Conservation (phyloP, 2,113 vertebrate species). For the Caloenas nicobarica region DNA sequence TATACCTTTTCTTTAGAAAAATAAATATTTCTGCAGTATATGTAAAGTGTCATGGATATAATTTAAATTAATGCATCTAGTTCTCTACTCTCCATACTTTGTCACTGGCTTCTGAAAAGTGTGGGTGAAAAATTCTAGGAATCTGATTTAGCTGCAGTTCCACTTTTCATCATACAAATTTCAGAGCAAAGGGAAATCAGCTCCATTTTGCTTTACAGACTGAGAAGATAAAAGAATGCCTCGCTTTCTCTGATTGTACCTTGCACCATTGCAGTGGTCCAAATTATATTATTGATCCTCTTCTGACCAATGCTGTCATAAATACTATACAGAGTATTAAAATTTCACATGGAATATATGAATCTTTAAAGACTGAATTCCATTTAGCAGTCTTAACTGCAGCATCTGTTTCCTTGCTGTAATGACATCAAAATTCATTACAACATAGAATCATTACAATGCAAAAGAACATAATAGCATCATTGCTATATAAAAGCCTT, state of each 20-base stretch:
- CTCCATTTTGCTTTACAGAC: neutral
- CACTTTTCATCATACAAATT: neutral
- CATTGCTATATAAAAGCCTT: slow-evolving; percentile 7
- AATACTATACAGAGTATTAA: neutral
- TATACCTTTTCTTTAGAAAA: neutral
- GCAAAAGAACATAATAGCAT: slow-evolving; percentile 16
- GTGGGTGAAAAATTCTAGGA: neutral
- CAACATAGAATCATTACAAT: neutral
- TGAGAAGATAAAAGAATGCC: neutral
- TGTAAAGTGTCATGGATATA: neutral
- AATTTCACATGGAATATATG: neutral
- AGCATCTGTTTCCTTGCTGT: slow-evolving; percentile 34
- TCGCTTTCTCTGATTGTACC: neutral
- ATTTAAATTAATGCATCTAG: neutral
- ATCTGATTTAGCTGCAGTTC: neutral
- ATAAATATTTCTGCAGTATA: neutral
- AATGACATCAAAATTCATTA: slow-evolving; percentile 47
- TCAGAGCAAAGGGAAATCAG: neutral
- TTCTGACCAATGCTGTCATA: neutral
- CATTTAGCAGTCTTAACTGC: slow-evolving; percentile 26
- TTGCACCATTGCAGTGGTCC: neutral
- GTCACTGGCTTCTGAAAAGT: neutral
- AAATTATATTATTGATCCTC: neutral
- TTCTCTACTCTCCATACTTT: neutral
- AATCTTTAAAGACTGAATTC: neutral